Evolutionary conservation across 2,113 vertebrate genomes (phyloP), one percentile per base, ranked within the genome.

Genomic region (Abramis brama): DNA sequence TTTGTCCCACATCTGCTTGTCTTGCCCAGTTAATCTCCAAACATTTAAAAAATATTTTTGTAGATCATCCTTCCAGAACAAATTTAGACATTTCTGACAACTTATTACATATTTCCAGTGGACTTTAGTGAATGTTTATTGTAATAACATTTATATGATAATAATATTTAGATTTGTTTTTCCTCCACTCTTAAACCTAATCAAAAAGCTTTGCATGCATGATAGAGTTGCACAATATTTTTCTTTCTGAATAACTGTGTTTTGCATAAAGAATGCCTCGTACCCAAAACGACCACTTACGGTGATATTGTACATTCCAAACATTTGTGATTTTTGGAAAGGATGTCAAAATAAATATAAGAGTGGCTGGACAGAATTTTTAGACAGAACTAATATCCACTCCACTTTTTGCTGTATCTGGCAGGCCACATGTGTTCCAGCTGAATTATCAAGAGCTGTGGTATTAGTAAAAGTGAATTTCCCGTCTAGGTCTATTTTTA

Each of bases 401-500:
- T 81, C 50, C 33, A 77, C 59, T 55, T 88, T 88, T 79, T 75
- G 83, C 73, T 50, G 50, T 75, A 76, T 84, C 82, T 74, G 82
- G 86, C 79, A 64, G 71, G 43, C 90, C 91, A 94, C 91, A 89
- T 91, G 90, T 88, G 89, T 85, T 86, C 91, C 92, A 94, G 91
- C 91, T 93, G 91, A 83, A 80, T 52, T 79, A 83, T 30, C 25
- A 39, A 55, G 33, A 89, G 68, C 83, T 75, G 85, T 36, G 86
- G 50, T 87, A 87, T 89, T 87, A 85, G 82, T 89, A 82, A 90
- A 87, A 84, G 57, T 86, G 71, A 83, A 84, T 81, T 83, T 86
- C 60, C 85, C 15, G 86, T 90, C 87, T 90, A 25, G 5, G 60
- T 92, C 89, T 94, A 93, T 94, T 92, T 92, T 90, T 93, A 93